A percentile compares a stretch with the other conserved stretches of the same genome.
These are phyloP conservation scores for Herpetotheres cachinnans DNA, from an alignment of 2,113 vertebrate species.

Conservation along the genomic window DNA sequence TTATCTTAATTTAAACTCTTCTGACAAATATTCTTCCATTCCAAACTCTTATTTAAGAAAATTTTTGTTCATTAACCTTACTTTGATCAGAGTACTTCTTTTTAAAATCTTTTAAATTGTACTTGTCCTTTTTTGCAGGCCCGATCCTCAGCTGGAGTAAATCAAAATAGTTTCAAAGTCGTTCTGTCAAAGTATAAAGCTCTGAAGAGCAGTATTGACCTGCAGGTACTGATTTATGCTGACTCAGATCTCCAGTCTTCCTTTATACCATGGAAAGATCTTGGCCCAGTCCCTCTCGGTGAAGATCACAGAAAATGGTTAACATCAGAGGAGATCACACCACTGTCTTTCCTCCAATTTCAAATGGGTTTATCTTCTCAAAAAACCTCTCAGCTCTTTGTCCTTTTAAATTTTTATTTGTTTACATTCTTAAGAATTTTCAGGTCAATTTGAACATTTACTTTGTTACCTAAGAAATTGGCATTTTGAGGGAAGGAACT, in stretches of 20 bases:
- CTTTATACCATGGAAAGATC: not conserved
- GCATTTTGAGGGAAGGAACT: not conserved
- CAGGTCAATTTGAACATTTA: not conserved
- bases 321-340: not conserved
- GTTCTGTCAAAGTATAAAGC: not conserved
- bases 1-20: constrained; percentile 5
- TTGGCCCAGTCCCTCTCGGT: not conserved
- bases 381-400: not conserved
- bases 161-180: not conserved
- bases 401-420: not conserved
- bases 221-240: not conserved
- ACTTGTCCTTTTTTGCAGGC: not conserved
- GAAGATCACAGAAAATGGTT: not conserved
- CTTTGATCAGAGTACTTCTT: not conserved
- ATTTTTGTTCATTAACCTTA: not conserved
- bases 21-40: constrained; percentile 4
- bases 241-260: not conserved
- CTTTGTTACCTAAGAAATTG: not conserved
- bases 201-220: not conserved
- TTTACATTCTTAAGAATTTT: not conserved
- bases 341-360: not conserved
- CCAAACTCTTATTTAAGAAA: not conserved
- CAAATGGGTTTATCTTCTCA: not conserved
- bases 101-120: not conserved
- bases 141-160: not conserved